Evolutionary conservation across 1,140 invertebrate species (phyloP).

Genomic region (Physella acuta): DNA sequence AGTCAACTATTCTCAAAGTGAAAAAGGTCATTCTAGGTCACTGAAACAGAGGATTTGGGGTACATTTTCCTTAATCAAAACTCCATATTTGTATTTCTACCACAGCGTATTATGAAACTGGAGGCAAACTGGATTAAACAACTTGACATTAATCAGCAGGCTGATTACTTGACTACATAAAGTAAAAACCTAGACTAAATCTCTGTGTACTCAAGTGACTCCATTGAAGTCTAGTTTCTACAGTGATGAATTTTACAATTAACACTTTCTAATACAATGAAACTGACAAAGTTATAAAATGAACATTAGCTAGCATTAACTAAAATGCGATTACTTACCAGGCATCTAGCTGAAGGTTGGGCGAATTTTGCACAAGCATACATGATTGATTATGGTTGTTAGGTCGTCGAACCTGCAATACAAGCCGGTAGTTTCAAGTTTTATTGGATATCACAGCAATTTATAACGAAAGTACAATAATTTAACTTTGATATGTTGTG

Average conservation of each 20-base stretch:
- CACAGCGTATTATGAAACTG: too few species aligned
- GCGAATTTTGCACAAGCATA: slow-evolving; percentile 44
- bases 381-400: slow-evolving; percentile 29
- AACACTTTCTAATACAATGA: not conserved
- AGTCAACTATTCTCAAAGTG: too few species aligned
- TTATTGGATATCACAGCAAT: not conserved
- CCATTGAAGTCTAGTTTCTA: slow-evolving; percentile 2
- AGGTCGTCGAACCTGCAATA: slow-evolving; percentile 28
- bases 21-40: too few species aligned
- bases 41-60: too few species aligned
- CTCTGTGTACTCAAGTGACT: not conserved
- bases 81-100: too few species aligned
- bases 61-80: too few species aligned
- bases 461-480: not conserved
- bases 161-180: not conserved
- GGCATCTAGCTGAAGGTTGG: slow-evolving; percentile 39
- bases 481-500: not conserved
- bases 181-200: not conserved
- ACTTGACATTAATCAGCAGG: not conserved
- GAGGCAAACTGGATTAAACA: too few species aligned
- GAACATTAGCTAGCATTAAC: not conserved
- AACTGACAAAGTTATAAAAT: slow-evolving; percentile 2
- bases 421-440: slow-evolving; percentile 21
- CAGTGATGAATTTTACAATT: slow-evolving; percentile 8
- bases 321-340: slow-evolving; percentile 32